Evolutionary conservation across 2,888 invertebrate species (phyloP).

Genomic region (Oscheius sp.): DNA sequence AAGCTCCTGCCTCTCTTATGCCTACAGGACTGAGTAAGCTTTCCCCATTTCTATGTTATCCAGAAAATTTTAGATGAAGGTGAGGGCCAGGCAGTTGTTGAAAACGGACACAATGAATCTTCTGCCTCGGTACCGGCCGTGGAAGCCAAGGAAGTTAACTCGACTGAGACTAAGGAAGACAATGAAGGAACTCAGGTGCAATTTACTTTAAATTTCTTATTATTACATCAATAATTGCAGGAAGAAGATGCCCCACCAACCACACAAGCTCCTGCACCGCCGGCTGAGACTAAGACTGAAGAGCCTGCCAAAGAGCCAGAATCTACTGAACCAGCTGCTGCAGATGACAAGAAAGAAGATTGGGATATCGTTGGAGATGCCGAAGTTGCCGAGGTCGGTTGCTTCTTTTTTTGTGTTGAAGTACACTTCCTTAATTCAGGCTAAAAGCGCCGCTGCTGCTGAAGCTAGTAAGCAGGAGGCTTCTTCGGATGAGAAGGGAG

Average conservation of each 20-base stretch:
- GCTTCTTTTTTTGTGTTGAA: background rate
- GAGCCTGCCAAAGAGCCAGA: constrained; percentile 11
- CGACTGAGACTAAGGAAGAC: constrained; percentile 2
- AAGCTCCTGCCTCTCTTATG: background rate
- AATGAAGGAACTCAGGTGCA: constrained; percentile 26
- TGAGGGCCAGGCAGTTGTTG: background rate
- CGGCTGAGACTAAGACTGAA: constrained; percentile 10
- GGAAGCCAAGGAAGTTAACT: constrained; percentile 19
- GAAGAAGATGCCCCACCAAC: constrained; percentile 14
- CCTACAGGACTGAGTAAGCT: constrained; percentile 9
- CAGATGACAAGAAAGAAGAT: constrained; percentile 36
- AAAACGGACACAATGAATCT: constrained; percentile 18
- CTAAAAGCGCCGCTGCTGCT: constrained; percentile 27
- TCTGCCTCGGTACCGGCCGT: constrained; percentile 24
- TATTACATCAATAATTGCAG: background rate
- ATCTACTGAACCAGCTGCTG: constrained; percentile 2
- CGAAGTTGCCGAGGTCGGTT: constrained; percentile 41
- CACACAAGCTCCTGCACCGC: background rate
- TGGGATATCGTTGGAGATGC: constrained; percentile 42
- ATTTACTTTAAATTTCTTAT: background rate
- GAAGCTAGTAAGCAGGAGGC: constrained; percentile 24
- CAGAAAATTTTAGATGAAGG: background rate
- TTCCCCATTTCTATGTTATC: background rate
- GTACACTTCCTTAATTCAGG: background rate
- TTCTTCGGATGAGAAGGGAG: constrained; percentile 20